Percentiles rank a stretch among this genome's conserved stretches.
These are phyloP conservation scores for Leptopilina syphax DNA, from an alignment of 2,888 invertebrate genomes.

Conservation along the genomic window DNA sequence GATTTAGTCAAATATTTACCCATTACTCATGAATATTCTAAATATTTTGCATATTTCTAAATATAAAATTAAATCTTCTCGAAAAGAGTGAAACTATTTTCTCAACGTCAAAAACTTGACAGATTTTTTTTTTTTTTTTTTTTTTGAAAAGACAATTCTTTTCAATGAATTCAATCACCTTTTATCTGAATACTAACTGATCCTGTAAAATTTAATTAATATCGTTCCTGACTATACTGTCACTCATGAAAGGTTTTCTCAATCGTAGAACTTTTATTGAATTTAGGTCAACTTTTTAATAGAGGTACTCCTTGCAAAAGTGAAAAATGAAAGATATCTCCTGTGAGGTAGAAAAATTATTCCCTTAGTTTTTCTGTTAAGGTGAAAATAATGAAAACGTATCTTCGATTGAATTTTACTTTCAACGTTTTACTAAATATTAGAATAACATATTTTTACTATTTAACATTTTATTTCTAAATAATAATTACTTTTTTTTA, in stretches of 20 bases:
- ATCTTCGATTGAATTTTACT: neutral
- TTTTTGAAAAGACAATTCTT: neutral
- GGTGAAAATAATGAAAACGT: conserved; percentile 4
- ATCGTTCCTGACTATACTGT: neutral
- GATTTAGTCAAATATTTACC: no score
- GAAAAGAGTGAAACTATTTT: no score
- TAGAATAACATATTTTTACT: no score
- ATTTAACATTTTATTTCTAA: no score
- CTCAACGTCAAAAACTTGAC: no score
- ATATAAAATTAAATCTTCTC: no score
- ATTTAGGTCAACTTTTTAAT: neutral
- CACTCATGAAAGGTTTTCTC: conserved; percentile 16
- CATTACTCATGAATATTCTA: no score
- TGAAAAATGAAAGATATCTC: conserved; percentile 4
- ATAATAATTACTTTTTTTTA: no score
- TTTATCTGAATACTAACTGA: neutral
- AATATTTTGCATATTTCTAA: no score
- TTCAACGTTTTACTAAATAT: no score
- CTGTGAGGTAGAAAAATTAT: neutral
- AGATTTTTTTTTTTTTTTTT: no score
- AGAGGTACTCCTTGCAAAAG: neutral
- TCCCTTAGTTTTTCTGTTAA: neutral
- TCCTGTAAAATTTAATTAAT: conserved; percentile 16
- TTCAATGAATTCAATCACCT: neutral
- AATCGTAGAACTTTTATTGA: conserved; percentile 2